These are phyloP conservation scores for Bambusicola thoracicus DNA, from an alignment of 2,113 vertebrate genomes.

Conservation along the genomic window DNA sequence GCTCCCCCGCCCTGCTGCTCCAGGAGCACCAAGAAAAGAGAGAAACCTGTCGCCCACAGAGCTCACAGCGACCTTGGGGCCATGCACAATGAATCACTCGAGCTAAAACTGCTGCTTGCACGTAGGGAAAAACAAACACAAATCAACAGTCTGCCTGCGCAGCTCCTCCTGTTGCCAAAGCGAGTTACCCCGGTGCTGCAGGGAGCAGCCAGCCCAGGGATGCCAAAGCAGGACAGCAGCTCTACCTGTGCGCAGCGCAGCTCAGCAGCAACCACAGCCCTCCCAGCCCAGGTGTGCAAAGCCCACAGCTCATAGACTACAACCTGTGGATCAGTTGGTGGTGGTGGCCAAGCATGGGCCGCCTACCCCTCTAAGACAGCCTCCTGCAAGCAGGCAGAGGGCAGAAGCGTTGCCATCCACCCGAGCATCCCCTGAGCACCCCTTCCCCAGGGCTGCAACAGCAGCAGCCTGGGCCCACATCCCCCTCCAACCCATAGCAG, in stretches of 20 bases:
- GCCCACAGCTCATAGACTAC: background rate
- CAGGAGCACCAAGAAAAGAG: background rate
- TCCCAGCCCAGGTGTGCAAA: background rate
- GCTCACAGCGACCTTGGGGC: background rate
- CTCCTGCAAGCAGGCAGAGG: rapidly evolving
- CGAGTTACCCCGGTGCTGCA: background rate
- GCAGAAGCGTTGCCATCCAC: background rate
- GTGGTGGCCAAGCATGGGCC: background rate
- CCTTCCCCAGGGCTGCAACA: background rate
- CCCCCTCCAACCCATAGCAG: background rate
- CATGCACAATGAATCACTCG: background rate
- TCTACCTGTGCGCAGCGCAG: background rate
- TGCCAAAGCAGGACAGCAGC: background rate
- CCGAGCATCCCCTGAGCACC: background rate
- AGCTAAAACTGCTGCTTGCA: background rate
- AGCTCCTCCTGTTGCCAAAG: background rate
- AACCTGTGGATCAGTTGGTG: rapidly evolving
- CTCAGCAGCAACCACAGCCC: background rate
- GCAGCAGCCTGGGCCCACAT: background rate
- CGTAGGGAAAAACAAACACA: background rate
- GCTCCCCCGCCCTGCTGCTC: background rate
- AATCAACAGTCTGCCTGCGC: background rate
- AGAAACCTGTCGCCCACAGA: background rate
- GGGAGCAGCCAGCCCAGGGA: background rate
- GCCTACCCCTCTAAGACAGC: background rate